Percentiles rank a stretch among this genome's conserved stretches.
These are phyloP conservation scores for Pristis pectinata DNA, from an alignment of 2,797 vertebrate genomes.

Conservation along the genomic window DNA sequence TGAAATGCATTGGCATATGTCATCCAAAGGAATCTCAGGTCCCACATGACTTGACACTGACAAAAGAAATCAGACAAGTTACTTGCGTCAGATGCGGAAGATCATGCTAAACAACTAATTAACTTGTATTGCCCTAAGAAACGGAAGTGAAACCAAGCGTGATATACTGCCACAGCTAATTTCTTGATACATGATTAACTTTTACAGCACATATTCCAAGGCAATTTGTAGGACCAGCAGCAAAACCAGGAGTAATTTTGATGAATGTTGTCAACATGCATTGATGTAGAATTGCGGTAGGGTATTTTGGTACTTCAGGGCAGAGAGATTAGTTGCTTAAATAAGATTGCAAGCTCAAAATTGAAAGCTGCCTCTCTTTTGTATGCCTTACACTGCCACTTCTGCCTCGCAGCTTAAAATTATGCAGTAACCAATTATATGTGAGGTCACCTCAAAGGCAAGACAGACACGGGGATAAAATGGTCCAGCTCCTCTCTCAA, in stretches of 20 bases:
- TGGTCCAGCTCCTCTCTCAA: background rate
- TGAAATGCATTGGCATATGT: background rate
- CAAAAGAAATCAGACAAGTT: background rate
- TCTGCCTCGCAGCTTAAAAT: slow-evolving; percentile 24
- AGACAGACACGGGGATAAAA: background rate
- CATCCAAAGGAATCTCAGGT: background rate
- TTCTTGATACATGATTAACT: slow-evolving; percentile 5
- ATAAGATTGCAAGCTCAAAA: background rate
- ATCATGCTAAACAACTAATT: slow-evolving; percentile 16
- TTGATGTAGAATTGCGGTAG: background rate
- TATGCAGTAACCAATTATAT: slow-evolving; percentile 16
- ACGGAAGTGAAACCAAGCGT: background rate
- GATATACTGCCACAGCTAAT: background rate
- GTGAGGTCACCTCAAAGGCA: slow-evolving; percentile 25
- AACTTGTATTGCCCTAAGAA: slow-evolving; percentile 14
- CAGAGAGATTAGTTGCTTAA: background rate
- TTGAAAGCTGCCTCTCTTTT: slow-evolving; percentile 22
- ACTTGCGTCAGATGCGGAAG: background rate
- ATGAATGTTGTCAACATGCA: background rate
- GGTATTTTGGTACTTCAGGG: slow-evolving; percentile 14
- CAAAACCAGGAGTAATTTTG: background rate
- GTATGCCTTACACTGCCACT: slow-evolving; percentile 8
- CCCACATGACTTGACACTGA: background rate
- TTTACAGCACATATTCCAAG: background rate
- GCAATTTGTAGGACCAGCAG: background rate